A percentile compares a stretch with the other conserved stretches of the same genome.
Conservation (phyloP, 2,888 invertebrate genomes). For the Rhingia rostrata region DNA sequence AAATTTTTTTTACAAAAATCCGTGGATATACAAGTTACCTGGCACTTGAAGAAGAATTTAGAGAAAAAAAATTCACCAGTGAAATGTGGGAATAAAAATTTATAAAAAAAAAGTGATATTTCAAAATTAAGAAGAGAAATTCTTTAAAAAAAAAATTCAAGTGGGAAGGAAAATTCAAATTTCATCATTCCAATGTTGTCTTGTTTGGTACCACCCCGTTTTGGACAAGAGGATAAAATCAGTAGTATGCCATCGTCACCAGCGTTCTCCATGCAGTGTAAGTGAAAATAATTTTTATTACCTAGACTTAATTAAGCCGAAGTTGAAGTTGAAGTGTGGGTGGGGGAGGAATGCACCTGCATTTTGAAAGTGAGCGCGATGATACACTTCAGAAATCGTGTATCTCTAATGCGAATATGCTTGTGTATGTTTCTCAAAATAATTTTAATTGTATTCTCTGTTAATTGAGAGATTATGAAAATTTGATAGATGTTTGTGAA, state of each 20-base stretch:
- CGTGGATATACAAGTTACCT: slow-evolving; percentile 15
- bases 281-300: slow-evolving; percentile 75
- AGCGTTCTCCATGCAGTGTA: slow-evolving; percentile 83
- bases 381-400: too few relatives aligned
- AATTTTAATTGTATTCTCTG: too few relatives aligned
- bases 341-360: too few relatives aligned
- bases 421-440: too few relatives aligned
- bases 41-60: slow-evolving; percentile 1
- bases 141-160: slow-evolving; percentile 48
- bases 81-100: slow-evolving; percentile 46
- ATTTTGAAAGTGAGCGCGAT: too few relatives aligned
- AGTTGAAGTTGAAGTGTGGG: too few relatives aligned
- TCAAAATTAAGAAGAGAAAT: slow-evolving; percentile 20
- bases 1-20: slow-evolving; percentile 14
- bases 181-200: slow-evolving; percentile 83
- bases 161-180: slow-evolving; percentile 55
- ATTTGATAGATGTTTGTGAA: too few relatives aligned
- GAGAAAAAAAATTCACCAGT: slow-evolving; percentile 17
- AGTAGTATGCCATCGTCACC: slow-evolving; percentile 83
- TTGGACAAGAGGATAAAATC: slow-evolving; percentile 83
- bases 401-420: too few relatives aligned
- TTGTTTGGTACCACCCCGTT: slow-evolving; percentile 83
- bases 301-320: too few relatives aligned
- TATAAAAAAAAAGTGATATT: slow-evolving; percentile 36
- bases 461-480: too few relatives aligned